Evolutionary conservation across 2,113 vertebrate genomes (phyloP).

Genomic region (Oryzias woworae): DNA sequence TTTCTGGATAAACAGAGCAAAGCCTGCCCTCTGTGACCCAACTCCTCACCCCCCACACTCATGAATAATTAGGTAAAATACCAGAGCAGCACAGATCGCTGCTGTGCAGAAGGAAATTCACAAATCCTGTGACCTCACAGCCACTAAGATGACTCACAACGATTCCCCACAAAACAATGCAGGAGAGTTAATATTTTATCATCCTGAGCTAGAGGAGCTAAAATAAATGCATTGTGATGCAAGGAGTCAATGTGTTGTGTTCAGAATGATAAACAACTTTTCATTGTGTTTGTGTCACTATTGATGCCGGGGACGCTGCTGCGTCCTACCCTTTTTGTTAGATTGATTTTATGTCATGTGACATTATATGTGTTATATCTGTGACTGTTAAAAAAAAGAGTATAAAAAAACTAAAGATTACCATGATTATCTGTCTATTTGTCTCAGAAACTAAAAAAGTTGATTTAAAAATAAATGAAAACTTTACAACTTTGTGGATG

Average conservation of each 20-base stretch:
- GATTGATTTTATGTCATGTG: too few species aligned
- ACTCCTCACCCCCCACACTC: not conserved
- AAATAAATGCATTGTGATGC: conserved; percentile 39
- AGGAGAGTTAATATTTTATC: conserved; percentile 52
- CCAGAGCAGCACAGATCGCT: not conserved
- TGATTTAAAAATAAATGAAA: too few species aligned
- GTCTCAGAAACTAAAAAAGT: too few species aligned
- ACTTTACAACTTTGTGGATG: too few species aligned
- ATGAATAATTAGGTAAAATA: conserved; percentile 44
- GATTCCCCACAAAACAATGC: conserved; percentile 18
- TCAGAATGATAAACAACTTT: conserved; percentile 12
- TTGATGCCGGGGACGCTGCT: not conserved
- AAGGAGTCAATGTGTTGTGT: conserved; percentile 21
- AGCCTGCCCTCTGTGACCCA: conserved; percentile 6
- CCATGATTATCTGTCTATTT: too few species aligned
- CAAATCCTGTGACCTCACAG: conserved; percentile 12
- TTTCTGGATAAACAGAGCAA: not conserved
- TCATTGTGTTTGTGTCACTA: not conserved
- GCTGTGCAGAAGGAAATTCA: conserved; percentile 10
- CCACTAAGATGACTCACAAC: conserved; percentile 45
- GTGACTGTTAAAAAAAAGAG: too few species aligned
- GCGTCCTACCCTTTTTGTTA: too few species aligned
- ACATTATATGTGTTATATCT: too few species aligned
- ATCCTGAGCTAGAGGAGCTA: conserved; percentile 24
- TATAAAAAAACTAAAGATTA: too few species aligned